Conservation (phyloP, 2,113 vertebrate species). For the Mesitornis unicolor region DNA sequence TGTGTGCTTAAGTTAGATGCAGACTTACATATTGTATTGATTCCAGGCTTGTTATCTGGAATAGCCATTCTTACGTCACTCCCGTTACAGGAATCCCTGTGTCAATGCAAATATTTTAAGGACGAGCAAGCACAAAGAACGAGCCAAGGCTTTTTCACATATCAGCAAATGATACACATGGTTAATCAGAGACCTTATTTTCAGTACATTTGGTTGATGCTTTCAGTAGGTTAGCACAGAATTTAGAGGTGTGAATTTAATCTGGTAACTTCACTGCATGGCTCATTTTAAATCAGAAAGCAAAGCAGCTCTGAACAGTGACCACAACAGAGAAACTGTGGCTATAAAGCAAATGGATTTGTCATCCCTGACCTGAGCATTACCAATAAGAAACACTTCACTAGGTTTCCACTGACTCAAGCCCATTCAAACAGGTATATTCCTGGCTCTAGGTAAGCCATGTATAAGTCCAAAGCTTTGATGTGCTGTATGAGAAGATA, state of each 20-base stretch:
- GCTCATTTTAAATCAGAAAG: background rate
- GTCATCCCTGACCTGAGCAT: background rate
- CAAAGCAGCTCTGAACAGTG: background rate
- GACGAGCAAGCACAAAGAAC: background rate
- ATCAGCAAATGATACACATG: background rate
- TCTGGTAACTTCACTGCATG: background rate
- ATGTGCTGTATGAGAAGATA: background rate
- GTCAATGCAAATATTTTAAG: background rate
- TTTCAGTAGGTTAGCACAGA: background rate
- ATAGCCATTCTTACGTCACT: background rate
- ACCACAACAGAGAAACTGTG: background rate
- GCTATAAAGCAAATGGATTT: background rate
- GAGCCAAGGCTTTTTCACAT: background rate
- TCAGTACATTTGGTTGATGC: background rate
- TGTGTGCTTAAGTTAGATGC: background rate
- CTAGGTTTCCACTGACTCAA: background rate
- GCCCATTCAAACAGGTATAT: background rate
- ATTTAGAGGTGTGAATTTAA: background rate
- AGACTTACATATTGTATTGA: background rate
- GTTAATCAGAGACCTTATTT: background rate
- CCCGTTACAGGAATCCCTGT: background rate
- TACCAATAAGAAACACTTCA: background rate
- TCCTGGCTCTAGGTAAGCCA: background rate
- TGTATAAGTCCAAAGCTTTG: background rate
- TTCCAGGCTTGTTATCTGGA: background rate